Evolutionary conservation across 2,113 vertebrate species (phyloP), one percentile per base, ranked within the genome.

Genomic region (Bos indicus): DNA sequence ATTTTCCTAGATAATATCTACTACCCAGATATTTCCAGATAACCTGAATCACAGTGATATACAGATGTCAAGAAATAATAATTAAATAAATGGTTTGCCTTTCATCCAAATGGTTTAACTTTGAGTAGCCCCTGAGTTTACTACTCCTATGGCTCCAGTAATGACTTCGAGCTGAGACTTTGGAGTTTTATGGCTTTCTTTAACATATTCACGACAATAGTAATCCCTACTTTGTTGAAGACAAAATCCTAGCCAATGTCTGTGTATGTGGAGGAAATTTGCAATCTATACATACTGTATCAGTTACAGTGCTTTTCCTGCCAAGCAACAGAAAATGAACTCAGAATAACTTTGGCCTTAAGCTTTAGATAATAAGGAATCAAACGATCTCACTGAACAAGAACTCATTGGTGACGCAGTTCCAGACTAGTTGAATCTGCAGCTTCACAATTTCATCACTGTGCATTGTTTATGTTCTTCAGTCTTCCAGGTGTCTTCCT

Each of bases 291-390:
- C 30, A 56, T 7, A 5, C 16, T 60, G 3, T 52, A 33, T 83
- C 33, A 85, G 3, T 91, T 60, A 36, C 2, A 89, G 17, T 91
- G 30, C 11, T 60, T 93, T 43, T 5, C 15, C 26, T 93, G 43
- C 62, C 87, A 91, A 57, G 43, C 54, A 93, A 85, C 26, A 78
- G 80, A 82, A 93, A 97, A 85, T 57, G 52, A 94, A 90, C 36
- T 57, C 89, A 88, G 80, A 98, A 87, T 62, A 67, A 51, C 57
- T 74, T 71, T 51, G 43, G 82, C 71, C 33, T 54, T 77, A 90
- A 80, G 26, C 5, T 51, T 71, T 71, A 48, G 74, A 60, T 51
- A 77, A 19, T 46, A 74, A 91, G 33, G 14, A 86, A 52, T 56
- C 0, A 1, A 54, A 64, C 67, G 71, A 84, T 81, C n/a, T 77